Percentiles rank a stretch among this genome's conserved stretches.
These are phyloP conservation scores for Rhopilema esculentum DNA, from an alignment of 30 jellyfish, hydroid and myxozoan species.

Conservation along the genomic window DNA sequence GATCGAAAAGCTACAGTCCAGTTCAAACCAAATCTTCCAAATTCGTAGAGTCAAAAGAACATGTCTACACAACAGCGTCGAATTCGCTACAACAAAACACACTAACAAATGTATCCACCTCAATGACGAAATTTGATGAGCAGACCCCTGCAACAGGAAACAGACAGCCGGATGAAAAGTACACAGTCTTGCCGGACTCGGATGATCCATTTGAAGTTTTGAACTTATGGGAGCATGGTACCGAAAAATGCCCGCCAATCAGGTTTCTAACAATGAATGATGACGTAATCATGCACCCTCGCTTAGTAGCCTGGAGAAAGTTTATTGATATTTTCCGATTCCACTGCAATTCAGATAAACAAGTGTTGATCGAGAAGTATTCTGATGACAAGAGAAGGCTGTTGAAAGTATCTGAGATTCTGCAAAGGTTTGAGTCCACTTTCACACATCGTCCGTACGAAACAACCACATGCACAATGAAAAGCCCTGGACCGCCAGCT, in stretches of 20 bases:
- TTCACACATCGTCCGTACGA: slow-evolving; percentile 18
- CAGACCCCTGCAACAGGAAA: slow-evolving; percentile 5
- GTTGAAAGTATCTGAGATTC: slow-evolving; percentile 79
- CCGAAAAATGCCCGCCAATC: slow-evolving; percentile 71
- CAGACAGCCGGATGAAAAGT: not conserved
- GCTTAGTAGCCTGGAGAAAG: slow-evolving; percentile 82
- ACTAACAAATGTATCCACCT: not conserved
- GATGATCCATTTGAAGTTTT: slow-evolving; percentile 46
- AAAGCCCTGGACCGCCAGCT: not conserved
- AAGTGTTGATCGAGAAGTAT: slow-evolving; percentile 67
- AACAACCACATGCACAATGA: not conserved
- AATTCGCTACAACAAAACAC: not conserved
- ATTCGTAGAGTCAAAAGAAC: not conserved
- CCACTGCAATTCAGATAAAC: slow-evolving; percentile 77
- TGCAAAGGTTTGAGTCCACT: slow-evolving; percentile 58
- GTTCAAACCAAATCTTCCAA: not conserved
- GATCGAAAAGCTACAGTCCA: slow-evolving; percentile 38
- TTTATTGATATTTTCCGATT: slow-evolving; percentile 76
- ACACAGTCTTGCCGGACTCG: slow-evolving; percentile 24
- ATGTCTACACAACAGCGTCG: not conserved
- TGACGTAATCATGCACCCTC: slow-evolving; percentile 35
- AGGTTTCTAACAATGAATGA: slow-evolving; percentile 53
- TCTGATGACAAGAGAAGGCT: slow-evolving; percentile 80
- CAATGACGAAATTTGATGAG: not conserved
- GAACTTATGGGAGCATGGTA: slow-evolving; percentile 75